Base-by-base conservation (phyloP, 1,140 invertebrate genomes). In the Drosophila subpulchrella region DNA sequence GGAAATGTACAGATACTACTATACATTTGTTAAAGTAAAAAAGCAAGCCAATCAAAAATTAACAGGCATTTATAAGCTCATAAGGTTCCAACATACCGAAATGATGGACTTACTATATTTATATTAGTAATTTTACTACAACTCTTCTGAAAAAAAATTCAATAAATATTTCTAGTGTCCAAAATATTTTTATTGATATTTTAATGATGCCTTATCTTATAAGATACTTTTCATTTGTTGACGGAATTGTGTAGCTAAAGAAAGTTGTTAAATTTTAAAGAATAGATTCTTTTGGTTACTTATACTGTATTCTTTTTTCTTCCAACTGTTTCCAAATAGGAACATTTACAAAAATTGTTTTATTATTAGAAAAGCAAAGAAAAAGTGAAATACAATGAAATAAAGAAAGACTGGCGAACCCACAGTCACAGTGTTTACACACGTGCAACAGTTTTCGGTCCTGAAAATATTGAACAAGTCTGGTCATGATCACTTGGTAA, bases 391-490 rank as follows among this genome's bases (percentile, higher is more conserved):
- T 24, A 17, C 8, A 46, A 51, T 15, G 12, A 7, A 36, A 11
- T 12, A 11, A 27, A 30, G 56, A 57, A 20, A 47, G 41, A 61
- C 24, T 6, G 36, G 11, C 42, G n/a, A 63, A 62, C 55, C 38
- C 42, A 56, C 44, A 63, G 44, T 51, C 39, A 20, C 24, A 44
- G 30, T 63, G 51, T 63, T 75, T 50, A 27, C 58, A 32, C 68
- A 75, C 68, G 72, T 74, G 72, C 68, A 74, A 50, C 30, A 72
- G 10, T 47, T 13, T 5, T 60, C 1, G n/a, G 46, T 48, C 50
- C 42, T 63, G 36, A 47, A 63, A 55, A 57, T 12, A 15, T 27
- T 6, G 6, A 57, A 17, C 70, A 75, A 50, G 70, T 75, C 51
- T 12, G 20, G 71, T 39, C 58, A 74, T 34, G 72, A 63, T 62